Conservation (phyloP, 2,113 vertebrate genomes). For the Strigops habroptila region DNA sequence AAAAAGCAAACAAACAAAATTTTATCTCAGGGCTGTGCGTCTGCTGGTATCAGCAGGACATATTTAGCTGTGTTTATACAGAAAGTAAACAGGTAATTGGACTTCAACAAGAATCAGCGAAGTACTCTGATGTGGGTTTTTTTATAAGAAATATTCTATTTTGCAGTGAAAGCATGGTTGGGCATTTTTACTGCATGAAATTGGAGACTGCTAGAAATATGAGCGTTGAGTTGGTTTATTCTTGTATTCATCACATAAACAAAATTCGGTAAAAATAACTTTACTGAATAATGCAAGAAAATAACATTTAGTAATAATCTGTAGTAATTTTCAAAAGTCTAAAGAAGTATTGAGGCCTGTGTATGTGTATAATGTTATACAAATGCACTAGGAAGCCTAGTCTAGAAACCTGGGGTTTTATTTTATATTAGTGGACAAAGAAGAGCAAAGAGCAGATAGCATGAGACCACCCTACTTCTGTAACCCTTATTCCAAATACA, state of each 20-base stretch:
- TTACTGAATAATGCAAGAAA: neutral
- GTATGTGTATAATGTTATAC: neutral
- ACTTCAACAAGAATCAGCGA: neutral
- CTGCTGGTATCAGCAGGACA: conserved; percentile 10
- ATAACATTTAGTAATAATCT: neutral
- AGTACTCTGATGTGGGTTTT: neutral
- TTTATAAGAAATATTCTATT: neutral
- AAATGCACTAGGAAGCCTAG: neutral
- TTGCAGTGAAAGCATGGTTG: neutral
- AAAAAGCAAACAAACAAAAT: conserved; percentile 48
- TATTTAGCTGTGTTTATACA: conserved; percentile 24
- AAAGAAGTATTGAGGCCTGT: neutral
- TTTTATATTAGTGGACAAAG: neutral
- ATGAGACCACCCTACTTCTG: neutral
- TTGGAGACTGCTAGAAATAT: neutral
- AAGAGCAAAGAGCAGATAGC: neutral
- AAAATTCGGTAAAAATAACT: conserved; percentile 9
- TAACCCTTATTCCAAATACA: neutral
- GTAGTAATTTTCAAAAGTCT: neutral
- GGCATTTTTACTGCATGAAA: neutral
- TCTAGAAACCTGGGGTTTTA: neutral
- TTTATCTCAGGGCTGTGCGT: neutral
- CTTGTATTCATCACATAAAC: neutral
- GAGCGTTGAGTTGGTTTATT: neutral
- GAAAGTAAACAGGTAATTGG: conserved; percentile 20